phyloP scores from a whole-genome alignment of 2,888 invertebrate species.

The Phytoseiulus persimilis region DNA sequence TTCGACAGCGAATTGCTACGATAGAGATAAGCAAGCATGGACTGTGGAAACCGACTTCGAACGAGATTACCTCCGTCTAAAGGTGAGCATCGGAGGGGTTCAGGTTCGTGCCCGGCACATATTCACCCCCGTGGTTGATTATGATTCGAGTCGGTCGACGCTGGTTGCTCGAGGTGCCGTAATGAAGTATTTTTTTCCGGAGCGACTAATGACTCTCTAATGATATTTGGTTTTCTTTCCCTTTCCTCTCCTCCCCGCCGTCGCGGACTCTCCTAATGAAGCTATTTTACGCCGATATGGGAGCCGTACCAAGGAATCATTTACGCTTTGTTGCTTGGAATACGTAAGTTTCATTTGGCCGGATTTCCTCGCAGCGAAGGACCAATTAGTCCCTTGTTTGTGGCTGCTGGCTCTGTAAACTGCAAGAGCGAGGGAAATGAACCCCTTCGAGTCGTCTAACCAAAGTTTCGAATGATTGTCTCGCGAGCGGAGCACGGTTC shows the following conservation, averaged over 20 bases:
- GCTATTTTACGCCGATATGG: slow-evolving; percentile 33
- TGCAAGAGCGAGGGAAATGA: background rate
- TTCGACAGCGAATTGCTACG: slow-evolving; percentile 59
- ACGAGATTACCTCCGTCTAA: slow-evolving; percentile 64
- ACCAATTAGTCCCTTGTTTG: slow-evolving; percentile 15
- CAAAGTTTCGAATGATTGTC: slow-evolving; percentile 34
- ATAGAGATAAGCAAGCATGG: slow-evolving; percentile 69
- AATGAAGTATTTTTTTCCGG: no score
- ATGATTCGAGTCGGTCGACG: no score
- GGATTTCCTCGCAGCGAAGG: slow-evolving; percentile 40
- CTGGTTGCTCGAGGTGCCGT: no score
- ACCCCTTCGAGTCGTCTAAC: background rate
- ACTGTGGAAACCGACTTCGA: slow-evolving; percentile 67
- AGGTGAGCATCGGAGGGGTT: slow-evolving; percentile 54
- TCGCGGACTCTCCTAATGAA: background rate
- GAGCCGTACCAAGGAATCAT: slow-evolving; percentile 67
- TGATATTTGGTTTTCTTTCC: background rate
- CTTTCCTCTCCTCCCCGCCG: background rate
- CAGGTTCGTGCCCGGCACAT: slow-evolving; percentile 45
- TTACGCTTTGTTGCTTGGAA: slow-evolving; percentile 53
- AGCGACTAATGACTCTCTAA: background rate
- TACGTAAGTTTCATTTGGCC: slow-evolving; percentile 44
- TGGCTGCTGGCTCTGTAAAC: background rate
- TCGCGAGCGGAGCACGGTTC: background rate
- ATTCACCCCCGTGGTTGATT: background rate